Conservation (phyloP, 2,113 vertebrate genomes). For the Tetrao urogallus region DNA sequence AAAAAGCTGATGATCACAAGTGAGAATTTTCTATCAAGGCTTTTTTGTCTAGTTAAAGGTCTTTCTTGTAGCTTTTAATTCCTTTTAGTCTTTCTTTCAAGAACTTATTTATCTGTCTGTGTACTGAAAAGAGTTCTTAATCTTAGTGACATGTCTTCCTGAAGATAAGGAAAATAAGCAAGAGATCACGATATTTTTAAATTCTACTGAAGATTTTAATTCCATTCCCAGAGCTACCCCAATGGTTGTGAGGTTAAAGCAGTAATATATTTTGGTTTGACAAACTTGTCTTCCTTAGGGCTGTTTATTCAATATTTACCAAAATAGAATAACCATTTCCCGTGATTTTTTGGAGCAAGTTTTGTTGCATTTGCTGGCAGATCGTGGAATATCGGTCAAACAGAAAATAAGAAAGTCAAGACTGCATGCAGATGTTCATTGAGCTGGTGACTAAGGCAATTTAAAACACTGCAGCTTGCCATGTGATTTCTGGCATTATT, state of each 20-base stretch:
- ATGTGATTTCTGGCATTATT: neutral
- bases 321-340: constrained; percentile 2
- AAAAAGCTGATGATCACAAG: neutral
- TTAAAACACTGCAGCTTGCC: neutral
- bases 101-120: neutral
- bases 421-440: neutral
- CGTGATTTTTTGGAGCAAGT: neutral
- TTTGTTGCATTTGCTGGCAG: neutral
- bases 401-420: neutral
- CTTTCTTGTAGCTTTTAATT: neutral
- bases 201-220: neutral
- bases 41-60: neutral
- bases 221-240: neutral
- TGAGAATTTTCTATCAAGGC: neutral
- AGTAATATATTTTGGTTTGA: constrained; percentile 4
- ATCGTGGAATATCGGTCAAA: constrained; percentile 8
- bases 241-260: constrained; percentile 15
- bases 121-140: neutral
- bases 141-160: neutral
- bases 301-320: constrained; percentile 35
- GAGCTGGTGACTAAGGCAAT: neutral
- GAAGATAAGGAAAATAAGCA: neutral
- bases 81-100: neutral
- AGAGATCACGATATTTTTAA: neutral
- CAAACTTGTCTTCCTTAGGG: neutral